Evolutionary conservation across 2,113 vertebrate genomes (phyloP).

Genomic region (Sigmodon hispidus): DNA sequence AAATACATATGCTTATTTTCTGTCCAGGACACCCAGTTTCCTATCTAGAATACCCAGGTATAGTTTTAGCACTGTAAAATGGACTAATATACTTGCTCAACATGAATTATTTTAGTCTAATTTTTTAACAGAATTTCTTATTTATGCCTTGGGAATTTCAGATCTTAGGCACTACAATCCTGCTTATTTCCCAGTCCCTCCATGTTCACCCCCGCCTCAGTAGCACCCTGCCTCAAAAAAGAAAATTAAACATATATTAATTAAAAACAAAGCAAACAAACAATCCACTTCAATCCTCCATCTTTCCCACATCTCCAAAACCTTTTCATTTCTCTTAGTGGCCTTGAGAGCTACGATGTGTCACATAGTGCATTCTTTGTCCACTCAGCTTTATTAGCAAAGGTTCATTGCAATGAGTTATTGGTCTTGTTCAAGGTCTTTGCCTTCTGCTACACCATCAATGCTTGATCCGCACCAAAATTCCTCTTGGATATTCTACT

Average conservation of each 20-base stretch:
- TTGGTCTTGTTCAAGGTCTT: background rate
- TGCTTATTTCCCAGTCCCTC: background rate
- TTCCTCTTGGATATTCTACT: background rate
- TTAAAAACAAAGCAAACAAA: background rate
- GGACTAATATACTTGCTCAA: background rate
- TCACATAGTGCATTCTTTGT: background rate
- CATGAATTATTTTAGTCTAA: background rate
- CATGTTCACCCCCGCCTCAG: fast-evolving
- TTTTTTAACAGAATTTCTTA: background rate
- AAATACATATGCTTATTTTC: background rate
- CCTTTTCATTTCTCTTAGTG: background rate
- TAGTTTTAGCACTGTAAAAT: background rate
- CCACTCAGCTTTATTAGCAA: background rate
- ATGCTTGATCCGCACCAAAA: background rate
- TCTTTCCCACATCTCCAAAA: background rate
- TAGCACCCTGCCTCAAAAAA: background rate
- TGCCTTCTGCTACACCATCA: background rate
- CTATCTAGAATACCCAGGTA: too few species aligned
- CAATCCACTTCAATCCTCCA: background rate
- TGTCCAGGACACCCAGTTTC: background rate
- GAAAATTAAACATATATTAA: background rate
- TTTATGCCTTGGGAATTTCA: background rate
- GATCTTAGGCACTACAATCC: background rate
- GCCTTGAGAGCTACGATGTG: background rate
- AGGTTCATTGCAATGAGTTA: background rate